phyloP scores from a whole-genome alignment of 2,888 invertebrate genomes.

The Melanophora roralis region DNA sequence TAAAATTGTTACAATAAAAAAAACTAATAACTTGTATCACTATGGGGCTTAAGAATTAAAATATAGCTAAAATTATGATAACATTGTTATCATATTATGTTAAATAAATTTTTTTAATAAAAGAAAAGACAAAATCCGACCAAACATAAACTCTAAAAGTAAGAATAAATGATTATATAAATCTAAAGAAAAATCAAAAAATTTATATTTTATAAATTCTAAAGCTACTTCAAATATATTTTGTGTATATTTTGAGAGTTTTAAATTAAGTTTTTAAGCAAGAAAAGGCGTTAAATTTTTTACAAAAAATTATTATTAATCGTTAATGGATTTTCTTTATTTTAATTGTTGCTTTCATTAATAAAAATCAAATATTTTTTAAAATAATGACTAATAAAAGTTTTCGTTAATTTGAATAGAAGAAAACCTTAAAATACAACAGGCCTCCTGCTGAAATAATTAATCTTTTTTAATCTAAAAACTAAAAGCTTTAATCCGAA shows the following conservation, averaged over 20 bases:
- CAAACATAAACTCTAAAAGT: too few species aligned
- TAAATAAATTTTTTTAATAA: too few species aligned
- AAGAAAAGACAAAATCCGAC: too few species aligned
- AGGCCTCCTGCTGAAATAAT: conserved; percentile 57
- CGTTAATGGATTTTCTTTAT: not conserved
- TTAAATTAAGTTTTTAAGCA: not conserved
- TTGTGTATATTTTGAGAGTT: not conserved
- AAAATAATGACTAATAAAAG: conserved; percentile 56
- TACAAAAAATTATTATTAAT: conserved; percentile 29
- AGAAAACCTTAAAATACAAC: conserved; percentile 36
- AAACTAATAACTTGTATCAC: not conserved
- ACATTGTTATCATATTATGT: too few species aligned
- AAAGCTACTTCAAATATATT: too few species aligned
- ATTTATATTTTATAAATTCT: too few species aligned
- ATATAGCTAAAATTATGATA: not conserved
- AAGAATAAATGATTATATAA: too few species aligned
- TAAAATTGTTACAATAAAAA: not conserved
- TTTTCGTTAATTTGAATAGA: conserved; percentile 58
- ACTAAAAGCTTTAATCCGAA: conserved; percentile 18
- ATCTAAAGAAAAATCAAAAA: too few species aligned
- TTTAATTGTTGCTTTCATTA: not conserved
- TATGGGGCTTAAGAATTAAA: not conserved
- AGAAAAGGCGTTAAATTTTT: not conserved
- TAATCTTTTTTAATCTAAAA: conserved; percentile 47
- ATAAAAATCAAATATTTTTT: conserved; percentile 45